Evolutionary conservation across 2,113 vertebrate genomes (phyloP).

Genomic region (Crotalus viridis): DNA sequence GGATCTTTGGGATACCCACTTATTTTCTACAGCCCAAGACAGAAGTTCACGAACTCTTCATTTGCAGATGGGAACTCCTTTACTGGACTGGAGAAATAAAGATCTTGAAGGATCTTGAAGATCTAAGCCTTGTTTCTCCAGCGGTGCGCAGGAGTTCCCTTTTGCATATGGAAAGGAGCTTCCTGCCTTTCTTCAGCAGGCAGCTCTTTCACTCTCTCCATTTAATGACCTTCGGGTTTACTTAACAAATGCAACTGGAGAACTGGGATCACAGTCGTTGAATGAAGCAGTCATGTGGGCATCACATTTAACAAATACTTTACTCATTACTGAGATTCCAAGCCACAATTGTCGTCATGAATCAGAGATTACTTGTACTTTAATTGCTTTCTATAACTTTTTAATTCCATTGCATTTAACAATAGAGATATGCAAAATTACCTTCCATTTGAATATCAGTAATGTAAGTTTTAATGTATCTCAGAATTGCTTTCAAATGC

Average conservation of each 20-base stretch:
- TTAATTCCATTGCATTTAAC: constrained; percentile 16
- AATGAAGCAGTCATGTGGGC: background rate
- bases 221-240: background rate
- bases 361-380: background rate
- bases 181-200: background rate
- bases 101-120: background rate
- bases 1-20: background rate
- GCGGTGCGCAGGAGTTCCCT: background rate
- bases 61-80: background rate
- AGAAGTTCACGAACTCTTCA: background rate
- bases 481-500: constrained; percentile 81
- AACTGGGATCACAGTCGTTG: background rate
- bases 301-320: background rate
- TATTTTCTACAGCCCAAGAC: background rate
- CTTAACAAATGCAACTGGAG: background rate
- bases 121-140: background rate
- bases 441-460: constrained; percentile 45
- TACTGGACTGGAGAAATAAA: background rate
- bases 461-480: constrained; percentile 47
- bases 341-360: background rate
- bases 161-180: background rate
- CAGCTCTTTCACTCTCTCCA: background rate
- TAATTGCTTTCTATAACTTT: background rate
- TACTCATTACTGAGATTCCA: background rate
- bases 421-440: constrained; percentile 38